Evolutionary conservation across 2,113 vertebrate genomes (phyloP).

Genomic region (Neodontobutis hainanensis): DNA sequence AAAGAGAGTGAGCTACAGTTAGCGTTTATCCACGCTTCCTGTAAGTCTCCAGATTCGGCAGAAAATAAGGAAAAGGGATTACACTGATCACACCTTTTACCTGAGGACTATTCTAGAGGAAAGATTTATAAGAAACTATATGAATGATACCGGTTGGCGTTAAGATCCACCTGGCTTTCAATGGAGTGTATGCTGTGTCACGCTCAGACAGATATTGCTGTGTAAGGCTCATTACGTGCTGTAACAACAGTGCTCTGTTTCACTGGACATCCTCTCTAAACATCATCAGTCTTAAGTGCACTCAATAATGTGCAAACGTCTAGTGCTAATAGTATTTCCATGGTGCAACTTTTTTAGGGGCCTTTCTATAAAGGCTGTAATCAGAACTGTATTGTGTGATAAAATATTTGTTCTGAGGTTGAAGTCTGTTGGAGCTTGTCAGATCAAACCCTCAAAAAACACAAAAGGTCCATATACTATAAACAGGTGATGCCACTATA

Average conservation of each 20-base stretch:
- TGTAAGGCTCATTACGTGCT: conserved; percentile 24
- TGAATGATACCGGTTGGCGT: no score
- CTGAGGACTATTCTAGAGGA: no score
- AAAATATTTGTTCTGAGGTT: no score
- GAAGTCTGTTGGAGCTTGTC: no score
- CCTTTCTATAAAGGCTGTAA: neutral
- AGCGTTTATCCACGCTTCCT: conserved; percentile 12
- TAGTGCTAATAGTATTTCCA: neutral
- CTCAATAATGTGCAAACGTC: conserved; percentile 4
- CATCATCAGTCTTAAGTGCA: neutral
- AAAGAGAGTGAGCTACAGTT: conserved; percentile 26
- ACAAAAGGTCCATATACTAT: no score
- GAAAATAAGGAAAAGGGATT: conserved; percentile 30
- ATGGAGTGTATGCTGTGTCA: neutral
- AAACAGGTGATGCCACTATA: no score
- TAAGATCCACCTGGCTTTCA: no score
- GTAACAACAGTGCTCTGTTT: conserved; percentile 10
- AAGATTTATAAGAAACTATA: no score
- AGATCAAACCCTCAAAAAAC: no score
- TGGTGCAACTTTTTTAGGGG: neutral
- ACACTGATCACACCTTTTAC: conserved; percentile 14
- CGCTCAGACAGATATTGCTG: conserved; percentile 13
- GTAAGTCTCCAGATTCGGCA: conserved; percentile 46
- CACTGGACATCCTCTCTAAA: neutral
- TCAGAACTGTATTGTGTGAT: neutral